These are phyloP conservation scores for Sphaeridia pumilis DNA, from an alignment of 2,888 invertebrate species.

Conservation along the genomic window DNA sequence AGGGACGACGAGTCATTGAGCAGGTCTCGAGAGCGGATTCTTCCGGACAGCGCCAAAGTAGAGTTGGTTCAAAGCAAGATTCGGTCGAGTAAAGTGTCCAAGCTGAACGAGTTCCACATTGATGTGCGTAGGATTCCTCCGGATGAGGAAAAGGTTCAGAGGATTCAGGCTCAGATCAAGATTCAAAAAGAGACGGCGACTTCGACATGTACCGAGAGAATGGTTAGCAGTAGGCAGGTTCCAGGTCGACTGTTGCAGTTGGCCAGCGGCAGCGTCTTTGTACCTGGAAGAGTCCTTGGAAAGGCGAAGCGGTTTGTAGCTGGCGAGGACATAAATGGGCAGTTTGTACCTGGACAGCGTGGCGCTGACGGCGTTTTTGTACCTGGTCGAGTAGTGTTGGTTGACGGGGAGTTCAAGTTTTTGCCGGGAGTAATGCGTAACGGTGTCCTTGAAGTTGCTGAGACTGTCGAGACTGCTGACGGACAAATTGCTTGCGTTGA, in stretches of 20 bases:
- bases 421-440: constrained; percentile 23
- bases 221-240: neutral
- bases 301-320: constrained; percentile 43
- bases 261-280: constrained; percentile 39
- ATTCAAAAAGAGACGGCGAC: neutral
- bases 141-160: constrained; percentile 7
- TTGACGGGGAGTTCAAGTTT: constrained; percentile 40
- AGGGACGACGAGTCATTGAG: constrained; percentile 5
- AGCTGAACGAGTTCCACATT: neutral
- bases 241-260: constrained; percentile 10
- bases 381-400: constrained; percentile 48
- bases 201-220: neutral
- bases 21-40: constrained; percentile 7
- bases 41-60: constrained; percentile 6
- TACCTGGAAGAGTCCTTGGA: constrained; percentile 59
- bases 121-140: neutral
- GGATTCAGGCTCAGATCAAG: constrained; percentile 1
- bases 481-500: constrained; percentile 16
- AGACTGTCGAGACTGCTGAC: constrained; percentile 23
- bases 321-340: constrained; percentile 47
- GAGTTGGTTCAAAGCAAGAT: constrained; percentile 7
- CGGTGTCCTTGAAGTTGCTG: constrained; percentile 16
- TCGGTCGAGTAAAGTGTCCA: neutral
- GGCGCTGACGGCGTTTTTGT: constrained; percentile 45
- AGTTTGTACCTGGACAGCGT: constrained; percentile 60